Evolutionary conservation across 2,797 vertebrate species (phyloP).

Genomic region (Tenualosa thibaudeaui): DNA sequence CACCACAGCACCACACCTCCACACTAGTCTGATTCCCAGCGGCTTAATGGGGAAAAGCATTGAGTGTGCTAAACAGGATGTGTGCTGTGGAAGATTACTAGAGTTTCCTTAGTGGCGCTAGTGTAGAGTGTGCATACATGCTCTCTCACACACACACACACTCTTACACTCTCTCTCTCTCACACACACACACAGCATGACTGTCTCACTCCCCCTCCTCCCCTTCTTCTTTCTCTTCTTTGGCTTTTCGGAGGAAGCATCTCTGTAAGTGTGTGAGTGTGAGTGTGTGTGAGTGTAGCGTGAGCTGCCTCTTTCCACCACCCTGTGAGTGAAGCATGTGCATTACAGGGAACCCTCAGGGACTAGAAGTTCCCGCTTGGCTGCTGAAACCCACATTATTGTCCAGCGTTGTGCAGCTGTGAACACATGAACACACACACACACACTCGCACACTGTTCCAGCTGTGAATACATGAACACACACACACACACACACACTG

Average conservation of each 20-base stretch:
- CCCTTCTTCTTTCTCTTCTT: background rate
- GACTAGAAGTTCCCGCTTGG: background rate
- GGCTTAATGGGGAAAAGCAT: background rate
- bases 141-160: background rate
- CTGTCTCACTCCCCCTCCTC: background rate
- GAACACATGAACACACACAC: no score
- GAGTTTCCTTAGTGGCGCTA: conserved; percentile 44
- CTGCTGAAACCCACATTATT: background rate
- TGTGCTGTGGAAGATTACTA: conserved; percentile 34
- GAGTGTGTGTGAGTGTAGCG: background rate
- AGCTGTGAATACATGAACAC: no score
- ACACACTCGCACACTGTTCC: no score
- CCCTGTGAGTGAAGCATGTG: background rate
- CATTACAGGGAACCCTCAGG: background rate
- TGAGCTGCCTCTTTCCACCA: background rate
- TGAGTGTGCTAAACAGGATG: conserved; percentile 13
- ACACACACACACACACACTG: background rate
- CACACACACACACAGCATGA: background rate
- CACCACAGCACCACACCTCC: background rate
- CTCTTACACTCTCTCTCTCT: background rate
- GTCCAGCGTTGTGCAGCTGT: no score
- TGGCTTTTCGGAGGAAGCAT: background rate
- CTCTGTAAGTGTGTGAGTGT: background rate
- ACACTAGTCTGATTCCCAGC: background rate
- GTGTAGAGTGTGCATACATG: background rate